Evolutionary conservation across 2,797 vertebrate genomes (phyloP).

Genomic region (Glossophaga mutica): DNA sequence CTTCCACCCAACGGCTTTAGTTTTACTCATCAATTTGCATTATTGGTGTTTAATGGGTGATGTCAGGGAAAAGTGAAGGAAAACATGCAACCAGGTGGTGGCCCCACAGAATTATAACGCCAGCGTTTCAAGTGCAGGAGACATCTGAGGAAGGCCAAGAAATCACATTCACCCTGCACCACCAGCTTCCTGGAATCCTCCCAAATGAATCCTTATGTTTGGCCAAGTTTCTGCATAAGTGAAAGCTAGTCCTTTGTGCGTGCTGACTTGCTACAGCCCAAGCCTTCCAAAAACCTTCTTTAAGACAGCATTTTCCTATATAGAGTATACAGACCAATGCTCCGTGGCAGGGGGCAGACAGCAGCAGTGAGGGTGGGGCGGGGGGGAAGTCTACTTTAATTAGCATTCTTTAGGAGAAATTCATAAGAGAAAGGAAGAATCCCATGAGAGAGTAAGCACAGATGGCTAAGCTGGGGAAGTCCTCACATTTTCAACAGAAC

Average conservation of each 20-base stretch:
- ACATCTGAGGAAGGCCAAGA: not conserved
- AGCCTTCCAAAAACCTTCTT: not conserved
- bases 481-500: not conserved
- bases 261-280: not conserved
- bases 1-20: slow-evolving; percentile 28
- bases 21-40: slow-evolving; percentile 57
- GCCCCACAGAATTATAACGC: not conserved
- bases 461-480: not conserved
- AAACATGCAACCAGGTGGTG: not conserved
- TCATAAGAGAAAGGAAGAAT: not conserved
- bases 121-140: not conserved
- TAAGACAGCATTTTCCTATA: not conserved
- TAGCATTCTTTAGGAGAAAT: not conserved
- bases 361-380: fast-evolving
- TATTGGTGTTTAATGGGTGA: slow-evolving; percentile 7
- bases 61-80: not conserved
- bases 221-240: not conserved
- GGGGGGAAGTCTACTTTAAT: not conserved
- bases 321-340: not conserved
- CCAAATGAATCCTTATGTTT: not conserved
- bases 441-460: not conserved
- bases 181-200: not conserved
- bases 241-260: not conserved
- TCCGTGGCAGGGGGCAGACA: no score
- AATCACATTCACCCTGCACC: not conserved